A percentile compares a stretch with the other conserved stretches of the same genome.
Evolutionary conservation across 2,113 vertebrate species (phyloP).

Genomic region (Athene noctua): DNA sequence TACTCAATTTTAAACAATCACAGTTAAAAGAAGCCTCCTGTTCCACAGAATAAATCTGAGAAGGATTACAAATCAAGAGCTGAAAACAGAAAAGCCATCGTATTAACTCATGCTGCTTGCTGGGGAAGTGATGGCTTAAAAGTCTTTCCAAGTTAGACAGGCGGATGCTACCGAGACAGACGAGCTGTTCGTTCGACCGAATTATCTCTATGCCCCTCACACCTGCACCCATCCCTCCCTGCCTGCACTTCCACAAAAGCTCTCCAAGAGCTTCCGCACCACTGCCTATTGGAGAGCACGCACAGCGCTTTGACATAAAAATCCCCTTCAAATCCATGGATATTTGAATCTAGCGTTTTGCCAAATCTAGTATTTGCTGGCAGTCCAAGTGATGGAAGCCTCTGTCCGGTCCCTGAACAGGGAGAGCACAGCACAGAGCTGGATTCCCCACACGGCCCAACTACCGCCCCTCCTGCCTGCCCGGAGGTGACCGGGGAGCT

Average conservation of each 20-base stretch:
- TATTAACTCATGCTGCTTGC: not conserved
- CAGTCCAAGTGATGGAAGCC: not conserved
- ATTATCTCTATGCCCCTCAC: not conserved
- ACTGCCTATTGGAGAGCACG: not conserved
- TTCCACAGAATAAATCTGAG: not conserved
- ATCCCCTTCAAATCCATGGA: not conserved
- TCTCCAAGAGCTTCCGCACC: not conserved
- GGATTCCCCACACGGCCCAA: not conserved
- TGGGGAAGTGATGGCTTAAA: not conserved
- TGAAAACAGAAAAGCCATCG: not conserved
- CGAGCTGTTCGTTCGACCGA: not conserved
- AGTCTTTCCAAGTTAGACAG: not conserved
- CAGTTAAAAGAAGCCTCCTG: not conserved
- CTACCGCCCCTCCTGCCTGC: not conserved
- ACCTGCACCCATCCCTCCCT: not conserved
- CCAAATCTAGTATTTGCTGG: not conserved
- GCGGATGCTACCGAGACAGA: not conserved
- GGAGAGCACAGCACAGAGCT: not conserved
- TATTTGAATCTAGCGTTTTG: accelerated
- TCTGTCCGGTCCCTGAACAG: not conserved
- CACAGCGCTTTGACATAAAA: not conserved
- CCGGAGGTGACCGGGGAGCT: not conserved
- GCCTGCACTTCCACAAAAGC: not conserved
- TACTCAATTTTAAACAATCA: not conserved
- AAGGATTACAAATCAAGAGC: not conserved